These are phyloP conservation scores for Neotoxoptera formosana DNA, from an alignment of 1,140 invertebrate species.

Conservation along the genomic window DNA sequence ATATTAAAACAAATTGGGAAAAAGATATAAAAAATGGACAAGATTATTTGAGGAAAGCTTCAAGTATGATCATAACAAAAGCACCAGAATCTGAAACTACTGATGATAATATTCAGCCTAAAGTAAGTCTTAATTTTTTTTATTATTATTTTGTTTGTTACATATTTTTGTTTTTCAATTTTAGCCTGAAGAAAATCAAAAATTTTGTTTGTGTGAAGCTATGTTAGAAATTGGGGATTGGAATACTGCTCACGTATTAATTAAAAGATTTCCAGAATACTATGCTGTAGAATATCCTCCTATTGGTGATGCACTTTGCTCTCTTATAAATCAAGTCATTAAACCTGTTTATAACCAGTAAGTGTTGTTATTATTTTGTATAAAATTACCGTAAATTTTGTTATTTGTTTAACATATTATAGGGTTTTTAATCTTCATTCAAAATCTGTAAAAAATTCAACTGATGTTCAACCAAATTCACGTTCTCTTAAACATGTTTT, in stretches of 20 bases:
- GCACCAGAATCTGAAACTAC: constrained; percentile 77
- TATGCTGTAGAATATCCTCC: constrained; percentile 80
- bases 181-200: constrained; percentile 85
- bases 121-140: constrained; percentile 31
- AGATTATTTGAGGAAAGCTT: constrained; percentile 60
- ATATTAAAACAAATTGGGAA: constrained; percentile 83
- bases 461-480: constrained; percentile 68
- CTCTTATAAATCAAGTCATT: constrained; percentile 83
- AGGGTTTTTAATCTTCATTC: constrained; percentile 72
- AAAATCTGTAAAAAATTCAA: constrained; percentile 71
- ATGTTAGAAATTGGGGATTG: constrained; percentile 89
- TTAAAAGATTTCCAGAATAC: constrained; percentile 82
- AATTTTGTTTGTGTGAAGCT: constrained; percentile 90
- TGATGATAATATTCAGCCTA: constrained; percentile 72
- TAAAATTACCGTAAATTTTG: not conserved
- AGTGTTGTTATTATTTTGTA: constrained; percentile 58
- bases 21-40: constrained; percentile 76
- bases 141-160: constrained; percentile 38
- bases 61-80: constrained; percentile 86
- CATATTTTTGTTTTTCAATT: constrained; percentile 60
- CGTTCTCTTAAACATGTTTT: constrained; percentile 70
- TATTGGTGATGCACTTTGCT: constrained; percentile 80
- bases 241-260: constrained; percentile 81
- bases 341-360: constrained; percentile 89
- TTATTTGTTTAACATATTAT: constrained; percentile 64